phyloP scores from a whole-genome alignment of 53 echinoderm and acorn worm genomes.

The Apostichopus leukothele region DNA sequence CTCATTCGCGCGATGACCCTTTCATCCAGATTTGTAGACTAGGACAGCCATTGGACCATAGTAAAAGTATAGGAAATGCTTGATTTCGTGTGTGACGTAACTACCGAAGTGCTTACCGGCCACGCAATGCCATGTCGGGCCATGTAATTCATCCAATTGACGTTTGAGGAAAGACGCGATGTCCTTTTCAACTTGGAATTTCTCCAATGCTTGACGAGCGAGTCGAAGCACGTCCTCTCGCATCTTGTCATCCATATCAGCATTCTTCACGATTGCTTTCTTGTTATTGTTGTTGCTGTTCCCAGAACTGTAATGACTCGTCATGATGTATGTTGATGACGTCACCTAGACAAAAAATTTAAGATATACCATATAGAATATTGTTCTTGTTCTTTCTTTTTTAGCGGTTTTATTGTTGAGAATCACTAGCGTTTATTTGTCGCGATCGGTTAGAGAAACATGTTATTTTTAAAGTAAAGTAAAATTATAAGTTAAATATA shows the following conservation, averaged over 20 bases:
- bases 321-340: constrained; percentile 23
- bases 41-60: constrained; percentile 44
- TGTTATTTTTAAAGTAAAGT: too few relatives aligned
- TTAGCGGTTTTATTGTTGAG: too few relatives aligned
- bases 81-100: constrained; percentile 64
- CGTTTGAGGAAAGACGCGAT: constrained; percentile 56
- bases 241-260: constrained; percentile 63
- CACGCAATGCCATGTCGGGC: constrained; percentile 62
- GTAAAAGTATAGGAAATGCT: constrained; percentile 64
- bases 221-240: constrained; percentile 43
- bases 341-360: background rate
- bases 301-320: background rate
- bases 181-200: constrained; percentile 58
- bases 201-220: constrained; percentile 43
- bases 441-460: too few relatives aligned
- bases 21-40: constrained; percentile 64
- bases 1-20: background rate
- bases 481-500: too few relatives aligned
- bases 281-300: constrained; percentile 7
- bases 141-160: constrained; percentile 49
- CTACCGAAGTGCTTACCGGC: constrained; percentile 69
- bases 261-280: constrained; percentile 59
- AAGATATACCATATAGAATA: background rate
- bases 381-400: too few relatives aligned
- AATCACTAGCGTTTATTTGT: too few relatives aligned